phyloP scores from a whole-genome alignment of 1,140 invertebrate species.

The Atta colombica region DNA sequence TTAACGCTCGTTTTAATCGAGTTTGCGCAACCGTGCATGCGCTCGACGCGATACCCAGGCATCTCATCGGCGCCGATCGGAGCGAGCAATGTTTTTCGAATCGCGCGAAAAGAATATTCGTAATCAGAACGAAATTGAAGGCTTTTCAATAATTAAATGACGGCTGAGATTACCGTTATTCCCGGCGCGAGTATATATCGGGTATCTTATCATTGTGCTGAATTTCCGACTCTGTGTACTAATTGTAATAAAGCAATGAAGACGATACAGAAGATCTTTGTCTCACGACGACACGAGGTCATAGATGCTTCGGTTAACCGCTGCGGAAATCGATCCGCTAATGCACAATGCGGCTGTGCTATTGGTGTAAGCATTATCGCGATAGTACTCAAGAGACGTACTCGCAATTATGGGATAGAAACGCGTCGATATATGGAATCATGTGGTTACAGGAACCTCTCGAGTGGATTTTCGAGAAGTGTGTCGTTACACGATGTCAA shows the following conservation, averaged over 20 bases:
- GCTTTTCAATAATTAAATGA: conserved; percentile 70
- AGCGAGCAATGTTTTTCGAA: conserved; percentile 66
- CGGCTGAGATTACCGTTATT: background rate
- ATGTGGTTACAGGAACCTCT: conserved; percentile 47
- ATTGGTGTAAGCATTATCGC: conserved; percentile 70
- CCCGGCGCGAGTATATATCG: background rate
- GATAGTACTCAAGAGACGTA: conserved; percentile 62
- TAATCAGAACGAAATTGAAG: conserved; percentile 60
- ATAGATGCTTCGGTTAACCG: conserved; percentile 61
- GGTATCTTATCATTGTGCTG: background rate
- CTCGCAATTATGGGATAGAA: conserved; percentile 73
- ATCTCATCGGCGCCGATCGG: conserved; percentile 65
- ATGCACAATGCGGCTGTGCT: conserved; percentile 67
- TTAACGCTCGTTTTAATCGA: conserved; percentile 86
- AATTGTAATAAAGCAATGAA: conserved; percentile 56
- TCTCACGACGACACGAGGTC: conserved; percentile 36
- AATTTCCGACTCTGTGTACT: conserved; percentile 6
- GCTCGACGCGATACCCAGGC: conserved; percentile 49
- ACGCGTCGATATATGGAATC: conserved; percentile 70
- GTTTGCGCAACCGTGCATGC: conserved; percentile 79
- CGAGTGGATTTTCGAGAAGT: conserved; percentile 34
- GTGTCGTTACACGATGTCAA: conserved; percentile 27
- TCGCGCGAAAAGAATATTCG: conserved; percentile 24
- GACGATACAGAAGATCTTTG: conserved; percentile 60
- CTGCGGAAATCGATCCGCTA: conserved; percentile 65